Base-by-base conservation (phyloP, 92 coral and sea anemone species). In the Zoanthus sociatus region DNA sequence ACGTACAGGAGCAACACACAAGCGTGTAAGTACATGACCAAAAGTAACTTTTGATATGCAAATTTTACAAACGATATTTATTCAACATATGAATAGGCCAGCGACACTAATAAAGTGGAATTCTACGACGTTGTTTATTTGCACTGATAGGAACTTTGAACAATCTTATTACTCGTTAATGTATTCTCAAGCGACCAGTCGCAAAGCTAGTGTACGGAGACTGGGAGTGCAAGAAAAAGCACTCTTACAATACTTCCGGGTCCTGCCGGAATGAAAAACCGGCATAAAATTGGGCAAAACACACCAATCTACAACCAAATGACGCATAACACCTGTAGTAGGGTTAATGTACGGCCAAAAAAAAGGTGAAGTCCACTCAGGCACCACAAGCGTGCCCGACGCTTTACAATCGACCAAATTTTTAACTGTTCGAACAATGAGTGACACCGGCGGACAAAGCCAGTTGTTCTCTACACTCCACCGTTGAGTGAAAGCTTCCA, bases 391-490 rank as follows among this genome's bases (percentile, higher is more conserved):
- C 63, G 84, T 71, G 46, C 66, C 87, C 51, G 79, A 44, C 33
- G 54, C 75, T 81, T 64, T 81, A 69, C 76, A 81, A 61, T 61
- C 8, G 53, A 45, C 73, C 68, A 82, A 77, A 42, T 88, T 76
- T n/a, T 46, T 73, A 44, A 88, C 69, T 5, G 88, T 60, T 61
- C 45, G 26, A 10, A 26, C 76, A 58, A 89, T 83, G 21, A 75
- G 78, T 9, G 78, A 82, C 30, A 89, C 78, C 9, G 73, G 91
- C 73, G 88, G 91, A 46, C 45, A 70, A 51, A 83, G 77, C 91
- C 91, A 89, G 63, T 77, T 81, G 51, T 78, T 73, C 73, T 79
- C 88, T 30, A 61, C 55, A 5, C 76, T 17, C 83, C 91, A 88
- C 4, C 50, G 30, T 70, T 78, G 85, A 9, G 89, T 69, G 31